These are phyloP conservation scores for Semnornis frantzii DNA, from an alignment of 2,113 vertebrate species.

Conservation along the genomic window DNA sequence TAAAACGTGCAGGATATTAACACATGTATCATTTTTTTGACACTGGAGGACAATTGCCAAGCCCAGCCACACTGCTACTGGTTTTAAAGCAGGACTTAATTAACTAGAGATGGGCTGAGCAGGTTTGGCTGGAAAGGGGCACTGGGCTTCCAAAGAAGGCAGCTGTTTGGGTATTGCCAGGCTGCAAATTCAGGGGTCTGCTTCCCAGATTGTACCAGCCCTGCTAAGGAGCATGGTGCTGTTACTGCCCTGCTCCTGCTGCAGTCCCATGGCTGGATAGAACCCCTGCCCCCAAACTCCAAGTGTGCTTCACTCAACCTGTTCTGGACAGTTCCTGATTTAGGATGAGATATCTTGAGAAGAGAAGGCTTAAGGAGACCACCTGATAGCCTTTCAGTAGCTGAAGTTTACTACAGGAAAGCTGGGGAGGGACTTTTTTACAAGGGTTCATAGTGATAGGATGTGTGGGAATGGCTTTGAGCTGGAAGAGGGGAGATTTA, in stretches of 20 bases:
- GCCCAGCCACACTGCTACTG: not conserved
- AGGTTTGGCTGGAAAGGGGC: not conserved
- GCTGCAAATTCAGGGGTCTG: not conserved
- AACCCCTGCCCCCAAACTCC: not conserved
- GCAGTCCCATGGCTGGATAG: fast-evolving
- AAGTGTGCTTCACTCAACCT: not conserved
- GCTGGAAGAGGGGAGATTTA: too few species aligned
- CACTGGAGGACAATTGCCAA: conserved; percentile 30
- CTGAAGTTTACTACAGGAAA: too few species aligned
- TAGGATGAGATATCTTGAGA: not conserved
- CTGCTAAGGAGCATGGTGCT: not conserved
- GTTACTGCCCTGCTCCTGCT: not conserved
- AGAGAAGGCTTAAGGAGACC: too few species aligned
- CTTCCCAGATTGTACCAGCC: not conserved
- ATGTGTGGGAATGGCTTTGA: too few species aligned
- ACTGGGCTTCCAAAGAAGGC: not conserved
- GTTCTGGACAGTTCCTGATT: not conserved
- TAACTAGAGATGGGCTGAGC: conserved; percentile 4
- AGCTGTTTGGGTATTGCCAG: not conserved
- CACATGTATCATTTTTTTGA: conserved; percentile 65
- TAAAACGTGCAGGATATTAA: conserved; percentile 63
- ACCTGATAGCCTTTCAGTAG: too few species aligned
- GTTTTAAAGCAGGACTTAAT: conserved; percentile 44
- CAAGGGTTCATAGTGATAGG: too few species aligned
- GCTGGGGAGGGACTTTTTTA: too few species aligned